These are phyloP conservation scores for Drosophila grimshawi DNA, from an alignment of 1,140 invertebrate species.

Conservation along the genomic window DNA sequence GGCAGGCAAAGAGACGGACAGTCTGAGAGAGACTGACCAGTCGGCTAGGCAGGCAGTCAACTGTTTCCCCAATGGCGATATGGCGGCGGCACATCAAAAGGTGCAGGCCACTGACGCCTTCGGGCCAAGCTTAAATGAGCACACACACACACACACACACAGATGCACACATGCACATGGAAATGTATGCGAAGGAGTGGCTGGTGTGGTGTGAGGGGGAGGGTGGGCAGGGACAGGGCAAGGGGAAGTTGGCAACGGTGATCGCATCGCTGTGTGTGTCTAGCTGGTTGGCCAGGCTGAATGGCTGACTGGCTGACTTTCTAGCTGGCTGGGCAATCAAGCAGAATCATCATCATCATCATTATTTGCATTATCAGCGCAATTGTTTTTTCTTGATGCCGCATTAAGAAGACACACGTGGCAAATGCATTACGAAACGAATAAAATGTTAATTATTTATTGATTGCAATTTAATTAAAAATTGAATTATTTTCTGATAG, in stretches of 20 bases:
- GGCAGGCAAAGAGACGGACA: constrained; percentile 6
- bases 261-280: constrained; percentile 23
- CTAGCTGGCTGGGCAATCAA: constrained; percentile 60
- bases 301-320: too few relatives aligned
- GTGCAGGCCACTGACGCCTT: constrained; percentile 61
- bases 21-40: constrained; percentile 10
- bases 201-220: neutral
- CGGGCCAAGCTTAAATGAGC: constrained; percentile 61
- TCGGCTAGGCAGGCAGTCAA: constrained; percentile 23
- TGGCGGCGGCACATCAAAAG: constrained; percentile 68
- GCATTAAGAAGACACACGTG: constrained; percentile 42
- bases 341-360: constrained; percentile 60
- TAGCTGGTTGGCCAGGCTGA: constrained; percentile 39
- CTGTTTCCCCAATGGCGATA: constrained; percentile 20
- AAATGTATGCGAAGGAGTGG: too few relatives aligned
- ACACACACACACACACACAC: constrained; percentile 16
- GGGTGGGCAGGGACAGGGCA: neutral
- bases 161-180: neutral
- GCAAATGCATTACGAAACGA: constrained; percentile 37
- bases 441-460: constrained; percentile 3
- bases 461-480: constrained; percentile 3
- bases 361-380: constrained; percentile 2
- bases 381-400: constrained; percentile 9
- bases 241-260: constrained; percentile 12
- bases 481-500: too few relatives aligned